phyloP scores from a whole-genome alignment of 2,113 vertebrate genomes.

The Nanorana parkeri region DNA sequence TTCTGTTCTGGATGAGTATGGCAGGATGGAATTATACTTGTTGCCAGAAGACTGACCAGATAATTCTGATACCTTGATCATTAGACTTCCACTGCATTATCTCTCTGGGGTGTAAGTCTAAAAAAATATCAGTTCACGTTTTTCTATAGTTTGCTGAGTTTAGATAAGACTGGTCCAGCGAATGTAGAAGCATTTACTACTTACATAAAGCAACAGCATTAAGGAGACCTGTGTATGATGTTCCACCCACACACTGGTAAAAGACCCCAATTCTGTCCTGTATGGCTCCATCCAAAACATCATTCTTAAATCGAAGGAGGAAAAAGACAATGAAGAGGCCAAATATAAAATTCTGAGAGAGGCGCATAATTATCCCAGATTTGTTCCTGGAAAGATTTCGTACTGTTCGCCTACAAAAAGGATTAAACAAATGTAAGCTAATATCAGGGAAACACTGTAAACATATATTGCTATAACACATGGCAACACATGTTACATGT shows the following conservation, averaged over 20 bases:
- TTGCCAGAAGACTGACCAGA: too few relatives aligned
- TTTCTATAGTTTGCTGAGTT: too few relatives aligned
- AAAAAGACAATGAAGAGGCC: conserved; percentile 88
- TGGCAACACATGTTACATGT: too few relatives aligned
- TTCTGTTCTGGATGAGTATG: too few relatives aligned
- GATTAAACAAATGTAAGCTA: conserved; percentile 17
- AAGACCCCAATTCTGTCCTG: conserved; percentile 92
- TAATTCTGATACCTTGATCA: too few relatives aligned
- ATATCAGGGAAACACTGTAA: background rate
- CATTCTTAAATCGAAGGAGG: conserved; percentile 77
- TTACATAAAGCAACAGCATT: conserved; percentile 92
- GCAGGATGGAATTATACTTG: too few relatives aligned
- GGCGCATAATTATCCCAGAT: conserved; percentile 86
- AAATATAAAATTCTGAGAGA: conserved; percentile 90
- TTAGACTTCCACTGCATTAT: too few relatives aligned
- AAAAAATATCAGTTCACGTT: too few relatives aligned
- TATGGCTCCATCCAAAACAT: conserved; percentile 82
- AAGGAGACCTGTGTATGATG: conserved; percentile 92
- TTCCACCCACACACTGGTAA: conserved; percentile 87
- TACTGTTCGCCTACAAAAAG: conserved; percentile 76
- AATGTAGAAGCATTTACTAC: conserved; percentile 61
- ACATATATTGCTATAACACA: too few relatives aligned
- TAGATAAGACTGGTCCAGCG: background rate
- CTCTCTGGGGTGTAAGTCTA: too few relatives aligned
- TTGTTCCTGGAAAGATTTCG: conserved; percentile 88